Evolutionary conservation across 30 jellyfish, hydroid and myxozoan species (phyloP), one percentile per base, ranked within the genome.

Genomic region (Hydractinia echinata): DNA sequence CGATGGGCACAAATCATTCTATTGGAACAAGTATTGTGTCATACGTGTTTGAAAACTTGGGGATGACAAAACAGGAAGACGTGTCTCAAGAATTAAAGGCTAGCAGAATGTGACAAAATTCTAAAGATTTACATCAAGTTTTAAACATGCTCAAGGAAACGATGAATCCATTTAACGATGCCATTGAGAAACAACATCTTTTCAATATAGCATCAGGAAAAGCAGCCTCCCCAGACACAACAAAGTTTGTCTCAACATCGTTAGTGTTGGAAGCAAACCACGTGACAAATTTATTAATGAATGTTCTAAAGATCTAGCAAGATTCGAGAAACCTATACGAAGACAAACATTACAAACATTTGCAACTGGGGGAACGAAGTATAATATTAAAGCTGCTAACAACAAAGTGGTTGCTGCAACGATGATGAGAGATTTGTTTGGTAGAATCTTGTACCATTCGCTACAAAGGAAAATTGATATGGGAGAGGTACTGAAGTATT

Each of bases 1-100:
- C 39, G 50, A 68, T 68, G 79, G 53, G 79, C 79, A 15, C 39
- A 68, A 30, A 15, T 15, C 79, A 68, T 68, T 68, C 79, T n/a
- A n/a, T n/a, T n/a, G n/a, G 51, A 20, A 20, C 50, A 11, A 68
- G 15, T 49, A 30, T 68, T 68, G 79, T 68, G 15, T 68, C 50
- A 15, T 1, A 68, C 15, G 13, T 30, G 54, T 3, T 11, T 68
- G 79, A 68, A 68, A 20, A 3, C 3, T 68, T 68, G 79, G 39
- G 53, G 13, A 11, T 68, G 79, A 49, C 79, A 3, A 68, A 20
- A 30, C n/a, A n/a, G n/a, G 21, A 20, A 49, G 21, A 68, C 52
- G 21, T 68, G 21, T 68, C n/a, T 60, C 70, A 14, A 14, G 21
- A 11, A 0, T 13, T 20, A 0, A 68, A 15, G 13, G 13, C 51